Evolutionary conservation across 2,113 vertebrate genomes (phyloP), one percentile per base, ranked within the genome.

Genomic region (Erpornis zantholeuca): DNA sequence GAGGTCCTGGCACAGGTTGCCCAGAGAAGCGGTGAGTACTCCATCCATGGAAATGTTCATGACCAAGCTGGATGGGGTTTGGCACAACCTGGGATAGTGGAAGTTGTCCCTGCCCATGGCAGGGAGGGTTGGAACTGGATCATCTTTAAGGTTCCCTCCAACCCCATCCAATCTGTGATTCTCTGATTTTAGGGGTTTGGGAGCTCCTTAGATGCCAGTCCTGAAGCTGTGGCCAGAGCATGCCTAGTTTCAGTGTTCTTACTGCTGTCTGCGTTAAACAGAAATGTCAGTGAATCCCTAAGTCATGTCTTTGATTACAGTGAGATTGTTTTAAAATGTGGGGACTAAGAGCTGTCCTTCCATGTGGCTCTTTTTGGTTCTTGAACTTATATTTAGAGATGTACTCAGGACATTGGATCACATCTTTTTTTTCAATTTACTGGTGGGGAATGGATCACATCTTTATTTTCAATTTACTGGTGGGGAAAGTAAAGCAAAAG

Each of bases 31-130:
- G 45, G 44, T 50, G 77, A 0, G 23, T 82, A 28, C 33, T 1
- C 23, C 23, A 21, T 53, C 28, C 53, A 19, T 75, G 38, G 28
- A 45, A 29, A 6, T n/a, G 36, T 53, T 1, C 38, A 53, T 7
- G 35, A 35, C 24, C 35, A 57, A 36, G 33, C 5, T 68, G 53
- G 60, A 60, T 7, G 7, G 33, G 24, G 33, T 17, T 68, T 53
- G 28, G 7, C 17, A 7, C 7, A 45, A 2, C 9, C 13, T 53
- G 28, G 33, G 1, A 0, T 10, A 45, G 33, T 45, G 20, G 13
- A 60, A 60, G 7, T 0, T 68, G 45, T 38, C 24, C 15, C 38
- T 60, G 20, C 23, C 33, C 7, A 3, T 25, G 23, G 11, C 16
- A 52, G 38, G 23, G 33, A 16, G 66, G 15, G 4, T 15, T 33